Conservation (phyloP, 1,140 invertebrate species). For the Rhopalosiphum maidis region DNA sequence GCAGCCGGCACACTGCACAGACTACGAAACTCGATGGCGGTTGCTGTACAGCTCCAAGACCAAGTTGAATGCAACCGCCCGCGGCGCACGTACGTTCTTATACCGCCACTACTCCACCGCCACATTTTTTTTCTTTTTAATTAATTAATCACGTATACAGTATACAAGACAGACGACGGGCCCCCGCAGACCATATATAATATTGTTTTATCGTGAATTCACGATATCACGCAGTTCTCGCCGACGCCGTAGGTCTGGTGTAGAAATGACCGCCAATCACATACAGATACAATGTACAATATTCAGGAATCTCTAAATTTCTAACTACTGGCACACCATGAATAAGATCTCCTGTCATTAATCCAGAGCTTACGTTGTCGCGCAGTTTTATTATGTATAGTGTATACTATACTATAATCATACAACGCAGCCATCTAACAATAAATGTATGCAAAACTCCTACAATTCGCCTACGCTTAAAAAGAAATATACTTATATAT, state of each 20-base stretch:
- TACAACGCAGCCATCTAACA: background rate
- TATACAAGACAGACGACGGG: background rate
- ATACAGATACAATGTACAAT: background rate
- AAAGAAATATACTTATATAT: background rate
- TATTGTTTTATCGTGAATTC: background rate
- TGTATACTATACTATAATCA: background rate
- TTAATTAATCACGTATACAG: constrained; percentile 35
- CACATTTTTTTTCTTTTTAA: background rate
- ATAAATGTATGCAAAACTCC: background rate
- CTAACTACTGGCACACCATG: background rate
- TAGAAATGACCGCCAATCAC: background rate
- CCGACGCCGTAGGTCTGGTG: background rate
- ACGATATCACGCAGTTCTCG: background rate
- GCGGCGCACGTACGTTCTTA: background rate
- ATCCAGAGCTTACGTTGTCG: background rate
- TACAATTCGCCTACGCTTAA: background rate
- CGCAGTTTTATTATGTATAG: background rate
- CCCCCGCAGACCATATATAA: background rate
- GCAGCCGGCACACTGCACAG: background rate
- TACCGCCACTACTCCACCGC: too few relatives aligned
- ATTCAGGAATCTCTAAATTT: background rate
- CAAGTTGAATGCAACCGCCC: background rate
- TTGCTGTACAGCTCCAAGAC: background rate
- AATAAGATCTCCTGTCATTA: background rate
- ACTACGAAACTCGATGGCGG: background rate